Conservation (phyloP, 2,797 vertebrate genomes). For the Danio albolineatus region DNA sequence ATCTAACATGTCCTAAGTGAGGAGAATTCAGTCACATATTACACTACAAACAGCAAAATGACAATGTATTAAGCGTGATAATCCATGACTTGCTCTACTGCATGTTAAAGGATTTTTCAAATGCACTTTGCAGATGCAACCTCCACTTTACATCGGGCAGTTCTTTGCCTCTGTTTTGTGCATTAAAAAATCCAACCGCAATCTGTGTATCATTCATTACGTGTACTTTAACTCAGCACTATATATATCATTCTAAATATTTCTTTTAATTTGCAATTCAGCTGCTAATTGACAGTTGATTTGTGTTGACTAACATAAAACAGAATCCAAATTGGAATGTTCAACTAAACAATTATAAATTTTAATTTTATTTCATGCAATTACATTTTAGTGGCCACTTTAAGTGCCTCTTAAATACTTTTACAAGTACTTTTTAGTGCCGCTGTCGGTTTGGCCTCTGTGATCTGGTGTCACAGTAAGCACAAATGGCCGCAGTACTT, state of each 20-base stretch:
- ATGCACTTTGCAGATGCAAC: too few relatives aligned
- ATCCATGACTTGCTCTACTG: too few relatives aligned
- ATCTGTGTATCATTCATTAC: too few relatives aligned
- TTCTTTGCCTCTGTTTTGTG: too few relatives aligned
- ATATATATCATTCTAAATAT: neutral
- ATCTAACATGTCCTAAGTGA: too few relatives aligned
- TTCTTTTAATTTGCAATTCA: neutral
- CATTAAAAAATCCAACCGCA: too few relatives aligned
- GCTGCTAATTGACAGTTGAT: neutral
- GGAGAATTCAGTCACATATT: too few relatives aligned
- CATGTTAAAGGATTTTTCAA: too few relatives aligned
- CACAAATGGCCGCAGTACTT: slow-evolving; percentile 62
- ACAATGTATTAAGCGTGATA: too few relatives aligned
- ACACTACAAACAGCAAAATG: too few relatives aligned
- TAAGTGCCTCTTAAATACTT: slow-evolving; percentile 31
- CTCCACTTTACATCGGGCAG: too few relatives aligned
- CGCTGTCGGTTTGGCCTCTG: slow-evolving; percentile 13
- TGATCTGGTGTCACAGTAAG: slow-evolving; percentile 68
- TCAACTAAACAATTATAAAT: neutral
- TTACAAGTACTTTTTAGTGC: slow-evolving; percentile 15
- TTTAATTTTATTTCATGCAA: neutral
- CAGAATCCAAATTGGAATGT: neutral
- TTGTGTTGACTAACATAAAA: neutral
- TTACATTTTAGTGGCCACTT: neutral
- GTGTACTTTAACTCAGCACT: neutral